Percentiles rank a stretch among this genome's conserved stretches.
These are phyloP conservation scores for Naja naja DNA, from an alignment of 2,113 vertebrate species.

Conservation along the genomic window DNA sequence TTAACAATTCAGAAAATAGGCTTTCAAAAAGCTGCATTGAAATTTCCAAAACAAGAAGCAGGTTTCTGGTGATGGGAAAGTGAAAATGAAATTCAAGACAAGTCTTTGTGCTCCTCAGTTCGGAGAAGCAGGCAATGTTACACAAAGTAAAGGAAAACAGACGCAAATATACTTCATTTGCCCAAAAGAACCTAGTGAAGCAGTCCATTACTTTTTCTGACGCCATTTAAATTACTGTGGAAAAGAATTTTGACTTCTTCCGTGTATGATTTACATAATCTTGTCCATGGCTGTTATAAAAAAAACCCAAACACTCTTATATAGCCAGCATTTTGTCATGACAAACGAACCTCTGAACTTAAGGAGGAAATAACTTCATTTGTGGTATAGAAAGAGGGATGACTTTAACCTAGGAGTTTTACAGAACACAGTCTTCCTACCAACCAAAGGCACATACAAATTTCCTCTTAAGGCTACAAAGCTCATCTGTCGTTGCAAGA, in stretches of 20 bases:
- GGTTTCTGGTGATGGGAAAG: background rate
- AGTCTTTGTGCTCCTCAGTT: background rate
- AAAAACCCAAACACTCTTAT: background rate
- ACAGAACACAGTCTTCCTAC: background rate
- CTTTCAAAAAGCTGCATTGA: background rate
- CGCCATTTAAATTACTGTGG: background rate
- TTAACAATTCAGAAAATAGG: background rate
- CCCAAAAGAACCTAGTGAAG: background rate
- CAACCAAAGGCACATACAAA: background rate
- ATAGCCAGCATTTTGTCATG: background rate
- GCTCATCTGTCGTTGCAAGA: background rate
- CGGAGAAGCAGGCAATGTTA: background rate
- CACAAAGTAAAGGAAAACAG: background rate
- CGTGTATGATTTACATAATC: background rate
- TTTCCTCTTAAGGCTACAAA: slow-evolving; percentile 13
- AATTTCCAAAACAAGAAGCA: background rate
- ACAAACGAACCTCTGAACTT: background rate
- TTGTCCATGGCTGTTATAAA: background rate
- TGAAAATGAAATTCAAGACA: background rate
- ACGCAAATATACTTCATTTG: background rate
- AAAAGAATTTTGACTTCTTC: background rate
- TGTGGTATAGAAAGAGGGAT: background rate
- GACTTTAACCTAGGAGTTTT: background rate
- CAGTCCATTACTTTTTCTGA: background rate
- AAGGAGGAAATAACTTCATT: background rate